phyloP scores from a whole-genome alignment of 2,888 invertebrate species.

The Magallana nippona region DNA sequence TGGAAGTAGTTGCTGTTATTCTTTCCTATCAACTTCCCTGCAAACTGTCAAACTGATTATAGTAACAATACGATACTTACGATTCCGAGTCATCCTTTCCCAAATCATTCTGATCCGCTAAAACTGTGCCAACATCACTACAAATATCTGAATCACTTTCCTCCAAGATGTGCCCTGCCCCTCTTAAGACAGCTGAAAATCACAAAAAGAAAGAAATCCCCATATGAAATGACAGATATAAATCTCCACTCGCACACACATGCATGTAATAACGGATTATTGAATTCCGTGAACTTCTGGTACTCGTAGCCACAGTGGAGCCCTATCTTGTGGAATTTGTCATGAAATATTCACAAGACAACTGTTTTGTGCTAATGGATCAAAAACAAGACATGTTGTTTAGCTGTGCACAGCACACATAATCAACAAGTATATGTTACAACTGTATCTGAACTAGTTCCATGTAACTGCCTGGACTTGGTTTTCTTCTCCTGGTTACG shows the following conservation, averaged over 20 bases:
- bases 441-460: not conserved
- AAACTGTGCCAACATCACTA: slow-evolving; percentile 69
- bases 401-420: not conserved
- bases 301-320: not conserved
- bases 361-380: not conserved
- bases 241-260: not conserved
- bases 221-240: slow-evolving; percentile 15
- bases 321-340: slow-evolving; percentile 18
- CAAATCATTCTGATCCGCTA: slow-evolving; percentile 50
- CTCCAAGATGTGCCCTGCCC: slow-evolving; percentile 40
- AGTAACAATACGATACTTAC: slow-evolving; percentile 27
- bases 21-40: no score
- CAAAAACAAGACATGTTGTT: not conserved
- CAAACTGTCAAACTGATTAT: not conserved
- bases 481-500: no score
- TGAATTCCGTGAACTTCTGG: not conserved
- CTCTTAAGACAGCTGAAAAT: slow-evolving; percentile 49
- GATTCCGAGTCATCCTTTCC: slow-evolving; percentile 39
- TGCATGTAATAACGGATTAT: slow-evolving; percentile 6
- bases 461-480: slow-evolving; percentile 13
- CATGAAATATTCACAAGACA: slow-evolving; percentile 24
- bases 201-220: not conserved
- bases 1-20: no score
- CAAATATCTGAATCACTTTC: slow-evolving; percentile 90
- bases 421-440: slow-evolving; percentile 13